phyloP scores from a whole-genome alignment of 2,113 vertebrate species.

The Albula glossodonta region DNA sequence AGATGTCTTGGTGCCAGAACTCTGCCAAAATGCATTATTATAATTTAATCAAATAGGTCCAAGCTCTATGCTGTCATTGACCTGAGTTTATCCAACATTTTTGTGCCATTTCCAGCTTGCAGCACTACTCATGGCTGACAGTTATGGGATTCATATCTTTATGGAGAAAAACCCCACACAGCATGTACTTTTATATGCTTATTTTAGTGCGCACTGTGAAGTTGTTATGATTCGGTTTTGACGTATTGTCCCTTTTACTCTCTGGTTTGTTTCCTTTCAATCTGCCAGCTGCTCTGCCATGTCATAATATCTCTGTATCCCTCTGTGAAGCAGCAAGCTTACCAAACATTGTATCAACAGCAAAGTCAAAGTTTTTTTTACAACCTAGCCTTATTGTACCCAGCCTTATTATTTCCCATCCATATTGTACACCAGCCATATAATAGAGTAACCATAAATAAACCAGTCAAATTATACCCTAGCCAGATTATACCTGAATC shows the following conservation, averaged over 20 bases:
- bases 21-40: constrained; percentile 40
- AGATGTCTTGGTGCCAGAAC: constrained; percentile 20
- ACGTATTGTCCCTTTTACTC: not conserved
- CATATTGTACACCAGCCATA: too few relatives aligned
- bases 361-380: too few relatives aligned
- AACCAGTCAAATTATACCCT: too few relatives aligned
- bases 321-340: not conserved
- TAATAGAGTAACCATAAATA: too few relatives aligned
- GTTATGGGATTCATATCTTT: not conserved
- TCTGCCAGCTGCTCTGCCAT: not conserved
- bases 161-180: not conserved
- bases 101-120: not conserved
- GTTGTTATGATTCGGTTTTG: not conserved
- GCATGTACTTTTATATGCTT: not conserved
- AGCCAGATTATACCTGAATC: too few relatives aligned
- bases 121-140: not conserved
- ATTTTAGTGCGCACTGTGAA: not conserved
- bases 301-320: not conserved
- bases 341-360: not conserved
- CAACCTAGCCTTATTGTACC: too few relatives aligned
- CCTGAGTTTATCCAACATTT: not conserved
- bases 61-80: not conserved
- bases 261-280: too few relatives aligned
- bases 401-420: too few relatives aligned
- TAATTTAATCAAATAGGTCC: constrained; percentile 9